Base-by-base conservation (phyloP, 2,888 invertebrate species). In the Drosophila borborema region DNA sequence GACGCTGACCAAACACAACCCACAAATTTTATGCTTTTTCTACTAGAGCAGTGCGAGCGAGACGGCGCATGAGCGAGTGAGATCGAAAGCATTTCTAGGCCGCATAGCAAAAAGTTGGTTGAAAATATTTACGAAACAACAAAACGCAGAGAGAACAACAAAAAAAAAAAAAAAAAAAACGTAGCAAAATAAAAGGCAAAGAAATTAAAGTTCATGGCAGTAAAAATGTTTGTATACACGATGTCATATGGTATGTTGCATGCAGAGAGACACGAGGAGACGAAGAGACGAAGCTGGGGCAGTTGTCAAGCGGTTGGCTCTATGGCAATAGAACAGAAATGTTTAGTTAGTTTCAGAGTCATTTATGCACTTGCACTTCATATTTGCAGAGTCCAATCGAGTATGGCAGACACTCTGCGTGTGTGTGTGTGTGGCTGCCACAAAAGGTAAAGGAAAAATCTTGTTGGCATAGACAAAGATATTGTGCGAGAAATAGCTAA, bases 91-190 rank as follows among this genome's bases (percentile, higher is more conserved):
- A 73, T 67, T 77, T 74, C 64, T 77, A 77, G 80, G 80, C 74
- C 72, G 77, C 73, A 74, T 77, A 72, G 70, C 61, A 74, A 81
- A 51, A 84, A 86, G 83, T 86, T 80, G 34, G 74, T 68, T 74
- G 59, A 69, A 69, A 70, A 80, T 78, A 74, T 72, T 71, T 80
- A 54, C 67, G 65, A 40, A 62, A 60, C 45, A 53, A 20, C 36
- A 20, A 18, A 18, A 36, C n/a, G 12, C 6, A 46, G 14, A 2
- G 20, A 20, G 20, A 1, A 2, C 2, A 2, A 20, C 2, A 20
- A 23, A 45, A 20, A 12, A 46, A 23, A 4, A 16, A 16, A 1
- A 6, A 46, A 2, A 18, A 12, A 45, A 43, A 18, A 34, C 6
- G 28, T 28, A 28, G 14, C 14, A 40, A 40, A 40, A 16, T 7